A percentile compares a stretch with the other conserved stretches of the same genome.
phyloP scores from a whole-genome alignment of 2,113 vertebrate species.

The Alexandromys fortis region DNA sequence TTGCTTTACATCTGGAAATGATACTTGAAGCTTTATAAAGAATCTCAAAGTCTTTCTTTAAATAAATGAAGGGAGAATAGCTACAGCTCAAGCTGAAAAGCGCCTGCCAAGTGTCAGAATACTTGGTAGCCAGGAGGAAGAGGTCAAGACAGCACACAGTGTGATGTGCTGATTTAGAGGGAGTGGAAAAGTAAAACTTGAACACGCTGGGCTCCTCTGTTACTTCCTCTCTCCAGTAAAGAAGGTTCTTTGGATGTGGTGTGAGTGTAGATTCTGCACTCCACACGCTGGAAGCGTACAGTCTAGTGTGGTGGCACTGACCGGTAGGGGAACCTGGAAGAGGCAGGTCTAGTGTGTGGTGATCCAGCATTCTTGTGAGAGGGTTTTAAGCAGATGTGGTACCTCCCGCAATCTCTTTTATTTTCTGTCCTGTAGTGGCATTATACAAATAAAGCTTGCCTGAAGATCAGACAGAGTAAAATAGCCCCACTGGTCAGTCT shows the following conservation, averaged over 20 bases:
- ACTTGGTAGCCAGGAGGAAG: neutral
- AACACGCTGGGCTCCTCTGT: neutral
- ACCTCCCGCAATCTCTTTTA: neutral
- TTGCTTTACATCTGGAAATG: neutral
- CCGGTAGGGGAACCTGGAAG: neutral
- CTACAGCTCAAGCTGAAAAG: neutral
- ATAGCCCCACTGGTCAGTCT: too few relatives aligned
- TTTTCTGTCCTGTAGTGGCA: neutral
- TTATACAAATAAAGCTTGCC: too few relatives aligned
- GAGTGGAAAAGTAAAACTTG: neutral
- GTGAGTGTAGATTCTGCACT: neutral
- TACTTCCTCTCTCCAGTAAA: conserved; percentile 33
- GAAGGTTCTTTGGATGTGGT: neutral
- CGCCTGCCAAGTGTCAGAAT: neutral
- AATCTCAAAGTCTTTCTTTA: neutral
- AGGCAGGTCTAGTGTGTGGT: neutral
- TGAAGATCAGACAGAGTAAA: too few relatives aligned
- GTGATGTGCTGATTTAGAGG: conserved; percentile 19
- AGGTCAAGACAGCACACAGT: neutral
- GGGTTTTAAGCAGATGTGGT: neutral
- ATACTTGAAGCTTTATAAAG: neutral
- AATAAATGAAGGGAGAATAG: neutral
- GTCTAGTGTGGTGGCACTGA: neutral
- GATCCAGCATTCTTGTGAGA: neutral
- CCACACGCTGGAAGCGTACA: neutral